phyloP scores from a whole-genome alignment of 2,888 invertebrate species.

The Sussaba pulchella region DNA sequence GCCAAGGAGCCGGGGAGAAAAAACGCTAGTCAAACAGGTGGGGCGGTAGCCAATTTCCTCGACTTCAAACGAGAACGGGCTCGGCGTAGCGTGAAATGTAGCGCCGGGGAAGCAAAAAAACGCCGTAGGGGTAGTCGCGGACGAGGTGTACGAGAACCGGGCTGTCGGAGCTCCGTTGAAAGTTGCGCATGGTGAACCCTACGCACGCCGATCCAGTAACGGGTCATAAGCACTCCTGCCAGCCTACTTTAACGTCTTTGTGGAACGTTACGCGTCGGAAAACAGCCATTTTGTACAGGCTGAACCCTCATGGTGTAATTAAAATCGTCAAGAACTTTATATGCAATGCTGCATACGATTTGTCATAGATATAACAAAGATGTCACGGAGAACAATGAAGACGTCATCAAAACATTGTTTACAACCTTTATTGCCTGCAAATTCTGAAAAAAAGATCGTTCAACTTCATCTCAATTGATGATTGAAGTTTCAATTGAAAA shows the following conservation, averaged over 20 bases:
- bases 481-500: too few relatives aligned
- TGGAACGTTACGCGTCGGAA: slow-evolving; percentile 47
- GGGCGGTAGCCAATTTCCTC: slow-evolving; percentile 73
- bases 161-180: slow-evolving; percentile 12
- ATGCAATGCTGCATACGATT: too few relatives aligned
- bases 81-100: slow-evolving; percentile 79
- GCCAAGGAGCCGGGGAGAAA: slow-evolving; percentile 23
- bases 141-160: too few relatives aligned
- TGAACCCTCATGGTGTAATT: not conserved
- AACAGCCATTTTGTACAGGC: slow-evolving; percentile 4
- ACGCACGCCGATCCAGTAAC: not conserved
- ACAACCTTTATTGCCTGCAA: too few relatives aligned
- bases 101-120: slow-evolving; percentile 50
- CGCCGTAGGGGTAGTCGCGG: slow-evolving; percentile 36
- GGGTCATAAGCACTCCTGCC: not conserved
- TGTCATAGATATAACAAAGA: too few relatives aligned
- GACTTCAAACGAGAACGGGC: slow-evolving; percentile 75
- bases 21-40: slow-evolving; percentile 64
- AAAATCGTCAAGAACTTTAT: too few relatives aligned
- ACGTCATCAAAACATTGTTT: too few relatives aligned
- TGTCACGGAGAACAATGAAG: too few relatives aligned
- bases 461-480: not conserved
- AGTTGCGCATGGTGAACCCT: slow-evolving; percentile 17
- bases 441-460: not conserved
- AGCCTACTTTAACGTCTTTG: slow-evolving; percentile 46